These are phyloP conservation scores for Orcinus orca DNA, from an alignment of 2,113 vertebrate genomes.

Conservation along the genomic window DNA sequence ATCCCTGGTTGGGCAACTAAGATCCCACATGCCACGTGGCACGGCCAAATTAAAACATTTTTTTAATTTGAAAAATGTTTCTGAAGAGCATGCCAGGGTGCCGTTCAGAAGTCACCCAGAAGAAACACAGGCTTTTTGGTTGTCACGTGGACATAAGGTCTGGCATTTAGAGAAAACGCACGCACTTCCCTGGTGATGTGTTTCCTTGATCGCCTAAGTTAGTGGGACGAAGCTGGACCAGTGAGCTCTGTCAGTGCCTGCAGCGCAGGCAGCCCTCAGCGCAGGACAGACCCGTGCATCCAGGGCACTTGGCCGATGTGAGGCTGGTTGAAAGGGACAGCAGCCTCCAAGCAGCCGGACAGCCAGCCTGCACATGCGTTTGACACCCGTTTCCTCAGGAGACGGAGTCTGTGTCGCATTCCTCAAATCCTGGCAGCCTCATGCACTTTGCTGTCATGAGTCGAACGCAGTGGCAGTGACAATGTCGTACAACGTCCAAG, in stretches of 20 bases:
- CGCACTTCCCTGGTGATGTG: rapidly evolving
- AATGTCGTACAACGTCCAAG: rapidly evolving
- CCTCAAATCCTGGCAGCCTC: not conserved
- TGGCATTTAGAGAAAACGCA: not conserved
- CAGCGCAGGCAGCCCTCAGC: not conserved
- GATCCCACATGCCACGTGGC: too few species aligned
- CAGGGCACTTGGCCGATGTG: rapidly evolving
- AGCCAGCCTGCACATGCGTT: rapidly evolving
- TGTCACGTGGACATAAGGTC: not conserved
- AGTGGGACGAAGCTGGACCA: rapidly evolving
- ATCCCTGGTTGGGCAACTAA: not conserved
- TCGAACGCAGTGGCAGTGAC: rapidly evolving
- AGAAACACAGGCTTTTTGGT: not conserved
- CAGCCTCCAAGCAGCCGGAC: rapidly evolving
- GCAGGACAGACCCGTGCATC: rapidly evolving
- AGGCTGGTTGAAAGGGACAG: not conserved
- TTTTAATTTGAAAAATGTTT: not conserved
- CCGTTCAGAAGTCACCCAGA: not conserved
- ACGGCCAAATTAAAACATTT: too few species aligned
- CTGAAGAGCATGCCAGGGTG: rapidly evolving
- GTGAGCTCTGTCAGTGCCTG: rapidly evolving
- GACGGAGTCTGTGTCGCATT: rapidly evolving
- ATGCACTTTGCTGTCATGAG: rapidly evolving
- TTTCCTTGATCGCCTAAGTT: not conserved
- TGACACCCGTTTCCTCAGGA: rapidly evolving